A percentile compares a stretch with the other conserved stretches of the same genome.
These are phyloP conservation scores for Corythucha ciliata DNA, from an alignment of 2,888 invertebrate species.

Conservation along the genomic window DNA sequence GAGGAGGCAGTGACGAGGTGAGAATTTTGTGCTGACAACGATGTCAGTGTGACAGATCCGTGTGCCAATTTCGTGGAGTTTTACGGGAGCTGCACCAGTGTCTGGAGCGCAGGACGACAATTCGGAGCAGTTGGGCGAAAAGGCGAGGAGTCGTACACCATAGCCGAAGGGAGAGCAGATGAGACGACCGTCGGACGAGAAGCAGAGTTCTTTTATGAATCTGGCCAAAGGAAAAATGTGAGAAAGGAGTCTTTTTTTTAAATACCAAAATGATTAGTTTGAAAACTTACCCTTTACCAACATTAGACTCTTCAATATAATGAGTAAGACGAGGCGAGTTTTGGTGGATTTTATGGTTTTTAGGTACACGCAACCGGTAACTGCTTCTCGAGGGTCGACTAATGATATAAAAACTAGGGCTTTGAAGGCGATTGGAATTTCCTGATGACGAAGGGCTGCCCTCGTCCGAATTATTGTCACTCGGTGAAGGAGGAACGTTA, in stretches of 20 bases:
- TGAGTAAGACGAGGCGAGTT: slow-evolving; percentile 72
- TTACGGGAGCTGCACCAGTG: slow-evolving; percentile 41
- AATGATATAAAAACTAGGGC: slow-evolving; percentile 25
- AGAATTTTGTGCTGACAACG: slow-evolving; percentile 83
- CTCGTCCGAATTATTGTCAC: slow-evolving; percentile 9
- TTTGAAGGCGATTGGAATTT: background rate
- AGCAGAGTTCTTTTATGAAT: slow-evolving; percentile 73
- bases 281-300: slow-evolving; percentile 65
- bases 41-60: slow-evolving; percentile 70
- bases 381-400: slow-evolving; percentile 22
- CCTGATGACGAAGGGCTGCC: too few relatives aligned
- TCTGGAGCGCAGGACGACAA: slow-evolving; percentile 58
- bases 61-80: slow-evolving; percentile 56
- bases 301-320: slow-evolving; percentile 76
- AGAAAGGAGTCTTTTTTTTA: background rate
- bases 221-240: slow-evolving; percentile 43
- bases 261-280: slow-evolving; percentile 48
- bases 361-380: slow-evolving; percentile 28
- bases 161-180: slow-evolving; percentile 83
- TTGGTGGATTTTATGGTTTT: slow-evolving; percentile 40
- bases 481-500: too few relatives aligned
- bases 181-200: slow-evolving; percentile 79
- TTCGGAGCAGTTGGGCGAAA: slow-evolving; percentile 67
- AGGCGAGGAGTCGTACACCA: slow-evolving; percentile 75
- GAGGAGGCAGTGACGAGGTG: slow-evolving; percentile 72